phyloP scores from a whole-genome alignment of 2,888 invertebrate genomes.

The Rhingia rostrata region DNA sequence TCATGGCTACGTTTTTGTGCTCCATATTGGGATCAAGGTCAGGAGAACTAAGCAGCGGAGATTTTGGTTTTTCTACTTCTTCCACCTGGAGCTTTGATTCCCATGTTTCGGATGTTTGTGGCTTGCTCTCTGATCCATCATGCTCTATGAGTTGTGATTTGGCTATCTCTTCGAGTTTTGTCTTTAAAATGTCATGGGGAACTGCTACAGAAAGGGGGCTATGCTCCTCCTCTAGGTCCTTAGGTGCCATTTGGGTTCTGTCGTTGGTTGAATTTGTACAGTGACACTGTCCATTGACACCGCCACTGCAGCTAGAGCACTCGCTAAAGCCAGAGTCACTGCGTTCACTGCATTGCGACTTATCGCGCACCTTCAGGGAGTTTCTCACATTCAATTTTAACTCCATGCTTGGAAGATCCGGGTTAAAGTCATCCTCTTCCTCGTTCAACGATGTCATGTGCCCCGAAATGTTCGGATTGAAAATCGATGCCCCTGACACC shows the following conservation, averaged over 20 bases:
- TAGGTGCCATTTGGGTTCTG: constrained; percentile 28
- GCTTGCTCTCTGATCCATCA: constrained; percentile 36
- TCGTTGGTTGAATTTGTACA: constrained; percentile 58
- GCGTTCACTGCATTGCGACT: constrained; percentile 84
- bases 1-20: constrained; percentile 50
- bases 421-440: constrained; percentile 82
- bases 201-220: constrained; percentile 77
- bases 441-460: constrained; percentile 84
- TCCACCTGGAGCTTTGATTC: neutral
- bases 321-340: constrained; percentile 85
- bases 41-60: constrained; percentile 25
- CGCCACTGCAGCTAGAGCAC: constrained; percentile 83
- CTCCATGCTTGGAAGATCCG: constrained; percentile 77
- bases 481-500: constrained; percentile 80
- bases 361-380: constrained; percentile 78
- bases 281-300: constrained; percentile 71
- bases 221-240: constrained; percentile 64
- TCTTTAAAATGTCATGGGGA: constrained; percentile 79
- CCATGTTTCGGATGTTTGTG: constrained; percentile 9
- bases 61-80: constrained; percentile 1
- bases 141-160: constrained; percentile 74
- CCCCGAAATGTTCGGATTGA: constrained; percentile 77
- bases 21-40: constrained; percentile 42
- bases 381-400: constrained; percentile 66
- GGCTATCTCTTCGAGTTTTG: constrained; percentile 81